Evolutionary conservation across 2,888 invertebrate species (phyloP).

Genomic region (Folsomia candida): DNA sequence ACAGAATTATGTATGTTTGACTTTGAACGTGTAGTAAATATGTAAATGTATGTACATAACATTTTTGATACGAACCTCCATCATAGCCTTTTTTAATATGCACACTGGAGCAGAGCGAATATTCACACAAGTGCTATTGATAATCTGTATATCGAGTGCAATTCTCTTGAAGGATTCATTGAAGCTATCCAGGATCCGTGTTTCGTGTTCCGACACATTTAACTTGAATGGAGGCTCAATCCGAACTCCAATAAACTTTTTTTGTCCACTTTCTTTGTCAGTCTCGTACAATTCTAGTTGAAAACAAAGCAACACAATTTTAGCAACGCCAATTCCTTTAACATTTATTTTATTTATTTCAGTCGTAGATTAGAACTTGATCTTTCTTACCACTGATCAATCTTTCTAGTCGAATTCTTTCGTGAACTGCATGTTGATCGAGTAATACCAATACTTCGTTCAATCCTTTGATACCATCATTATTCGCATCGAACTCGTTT

Average conservation of each 20-base stretch:
- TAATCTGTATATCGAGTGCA: constrained; percentile 60
- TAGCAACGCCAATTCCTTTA: too few relatives aligned
- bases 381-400: constrained; percentile 62
- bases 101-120: constrained; percentile 65
- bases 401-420: constrained; percentile 73
- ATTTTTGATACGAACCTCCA: too few relatives aligned
- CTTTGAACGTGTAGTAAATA: background rate
- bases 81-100: too few relatives aligned
- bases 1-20: background rate
- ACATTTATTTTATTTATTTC: too few relatives aligned
- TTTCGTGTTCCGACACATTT: constrained; percentile 56
- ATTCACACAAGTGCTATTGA: constrained; percentile 56
- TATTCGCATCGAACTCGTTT: constrained; percentile 5
- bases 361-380: too few relatives aligned
- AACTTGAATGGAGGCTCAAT: constrained; percentile 30
- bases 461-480: constrained; percentile 45
- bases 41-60: background rate
- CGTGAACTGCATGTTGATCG: constrained; percentile 87
- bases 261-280: constrained; percentile 1
- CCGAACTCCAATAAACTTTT: constrained; percentile 11
- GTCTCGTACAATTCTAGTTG: constrained; percentile 29
- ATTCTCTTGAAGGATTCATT: constrained; percentile 60
- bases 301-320: constrained; percentile 10
- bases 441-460: constrained; percentile 64
- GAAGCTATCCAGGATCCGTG: constrained; percentile 60